These are phyloP conservation scores for Carposina sasakii DNA, from an alignment of 1,140 invertebrate species.

Conservation along the genomic window DNA sequence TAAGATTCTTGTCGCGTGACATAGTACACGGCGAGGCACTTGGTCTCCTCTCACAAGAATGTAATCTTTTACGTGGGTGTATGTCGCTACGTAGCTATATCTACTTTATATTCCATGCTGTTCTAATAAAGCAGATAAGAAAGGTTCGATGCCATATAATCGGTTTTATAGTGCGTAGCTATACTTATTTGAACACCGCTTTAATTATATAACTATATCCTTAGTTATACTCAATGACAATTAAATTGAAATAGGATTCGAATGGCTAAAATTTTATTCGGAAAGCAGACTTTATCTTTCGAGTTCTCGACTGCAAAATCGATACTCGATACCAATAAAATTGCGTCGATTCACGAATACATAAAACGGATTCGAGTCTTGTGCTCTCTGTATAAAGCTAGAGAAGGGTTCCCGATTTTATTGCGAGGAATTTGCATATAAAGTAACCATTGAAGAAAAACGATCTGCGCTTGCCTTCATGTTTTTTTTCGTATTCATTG, in stretches of 20 bases:
- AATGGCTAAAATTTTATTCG: constrained; percentile 44
- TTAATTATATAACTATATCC: too few species aligned
- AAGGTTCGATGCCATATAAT: too few species aligned
- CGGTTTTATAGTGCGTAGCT: too few species aligned
- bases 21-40: constrained; percentile 17
- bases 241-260: constrained; percentile 53
- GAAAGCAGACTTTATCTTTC: constrained; percentile 52
- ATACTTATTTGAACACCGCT: too few species aligned
- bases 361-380: constrained; percentile 68
- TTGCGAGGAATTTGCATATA: constrained; percentile 70
- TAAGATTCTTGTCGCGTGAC: constrained; percentile 41
- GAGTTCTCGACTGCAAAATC: constrained; percentile 51
- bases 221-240: constrained; percentile 40
- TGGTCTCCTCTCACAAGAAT: constrained; percentile 24
- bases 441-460: constrained; percentile 72
- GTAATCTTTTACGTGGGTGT: too few species aligned
- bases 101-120: too few species aligned
- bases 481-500: constrained; percentile 67
- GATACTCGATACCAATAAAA: constrained; percentile 69
- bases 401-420: constrained; percentile 69
- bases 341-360: constrained; percentile 64
- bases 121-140: too few species aligned
- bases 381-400: constrained; percentile 60
- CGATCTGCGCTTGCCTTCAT: constrained; percentile 58
- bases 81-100: too few species aligned